Base-by-base conservation (phyloP, 2,888 invertebrate genomes). In the Hydroisotoma schaefferi region DNA sequence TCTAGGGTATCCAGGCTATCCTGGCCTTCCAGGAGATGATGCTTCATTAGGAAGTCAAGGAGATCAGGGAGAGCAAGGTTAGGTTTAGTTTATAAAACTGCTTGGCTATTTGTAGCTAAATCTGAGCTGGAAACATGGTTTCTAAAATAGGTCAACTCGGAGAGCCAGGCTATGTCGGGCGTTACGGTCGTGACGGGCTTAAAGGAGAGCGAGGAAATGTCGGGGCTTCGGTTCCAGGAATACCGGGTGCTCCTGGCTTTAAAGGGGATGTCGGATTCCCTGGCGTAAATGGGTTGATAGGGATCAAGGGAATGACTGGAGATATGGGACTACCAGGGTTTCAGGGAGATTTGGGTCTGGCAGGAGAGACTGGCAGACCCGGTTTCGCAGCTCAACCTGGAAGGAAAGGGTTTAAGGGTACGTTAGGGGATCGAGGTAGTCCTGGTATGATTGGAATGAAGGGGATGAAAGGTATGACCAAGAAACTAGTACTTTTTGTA, bases 201-300 rank as follows among this genome's bases (percentile, higher is more conserved):
- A 79, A 78, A 68, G 88, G 88, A 40, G 73, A 77, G 47, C 67
- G 73, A 43, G 84, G 84, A 57, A 77, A 79, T 6, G 54, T 75
- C 23, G 75, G 74, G 27, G 74, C 27, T 25, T 46, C 75, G 52
- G 67, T 74, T 18, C 73, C 76, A 2, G 74, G 73, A 2, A 61
- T 73, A 1, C 61, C 73, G 25, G 85, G 85, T 2, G 76, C 74
- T 20, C 54, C 59, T 22, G 76, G 75, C 1, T 15, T 56, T 10
- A 68, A 67, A 12, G 77, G 75, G n/a, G 67, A 69, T 3, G 64
- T 72, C 61, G 78, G 77, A 66, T 61, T 55, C 8, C 61, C 58
- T 1, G 73, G 63, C 8, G 43, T 43, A 10, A 37, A 33, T 29
- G 63, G 59, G n/a, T 1, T 53, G n/a, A 6, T 4, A 4, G 57